Evolutionary conservation across 64 coral and sea anemone species (phyloP), one percentile per base, ranked within the genome.

Genomic region (Dendrophyllia cribrosa): DNA sequence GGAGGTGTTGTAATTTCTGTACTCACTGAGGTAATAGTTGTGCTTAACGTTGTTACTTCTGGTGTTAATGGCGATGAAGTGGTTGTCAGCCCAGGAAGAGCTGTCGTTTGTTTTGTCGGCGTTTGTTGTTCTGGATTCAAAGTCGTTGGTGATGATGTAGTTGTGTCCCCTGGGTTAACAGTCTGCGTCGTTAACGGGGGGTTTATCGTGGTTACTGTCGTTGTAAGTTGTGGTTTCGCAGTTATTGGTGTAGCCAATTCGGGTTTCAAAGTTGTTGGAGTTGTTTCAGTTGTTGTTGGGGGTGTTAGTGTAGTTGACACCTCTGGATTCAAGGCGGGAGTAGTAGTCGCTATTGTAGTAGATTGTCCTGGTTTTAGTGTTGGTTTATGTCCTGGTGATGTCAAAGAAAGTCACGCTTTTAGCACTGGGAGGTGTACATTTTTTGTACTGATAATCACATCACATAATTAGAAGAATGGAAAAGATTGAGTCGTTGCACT

Each of bases 351-450:
- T 55, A 6, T 77, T 77, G 49, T 55, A 3, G 49, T 77, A 2
- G 75, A 77, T 22, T 77, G 49, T 22, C 51, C 75, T 23, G 75
- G 75, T 22, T 77, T 77, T 10, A 14, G 9, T 14, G 75, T 55
- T 77, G 75, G 50, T 23, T 53, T 77, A 25, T 77, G 50, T 55
- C 75, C 75, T 77, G 51, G 20, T 53, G 50, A 7, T 77, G 49
- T 77, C 20, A 4, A 53, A 13, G 51, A 77, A 55, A 77, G 20
- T 22, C 2, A 23, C 9, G 17, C 1, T 21, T 77, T 52, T 7
- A 77, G n/a, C 21, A 21, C 13, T 5, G 4, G 5, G 61, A 64
- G 17, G 13, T 64, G 61, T 64, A 64, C 6, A 64, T 13, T 15
- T 17, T 64, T 64, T 64, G 14, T 20, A 64, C 7, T 58, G 7